Percentiles rank a stretch among this genome's conserved stretches.
phyloP scores from a whole-genome alignment of 2,888 invertebrate genomes.

The Eretmocerus hayati region DNA sequence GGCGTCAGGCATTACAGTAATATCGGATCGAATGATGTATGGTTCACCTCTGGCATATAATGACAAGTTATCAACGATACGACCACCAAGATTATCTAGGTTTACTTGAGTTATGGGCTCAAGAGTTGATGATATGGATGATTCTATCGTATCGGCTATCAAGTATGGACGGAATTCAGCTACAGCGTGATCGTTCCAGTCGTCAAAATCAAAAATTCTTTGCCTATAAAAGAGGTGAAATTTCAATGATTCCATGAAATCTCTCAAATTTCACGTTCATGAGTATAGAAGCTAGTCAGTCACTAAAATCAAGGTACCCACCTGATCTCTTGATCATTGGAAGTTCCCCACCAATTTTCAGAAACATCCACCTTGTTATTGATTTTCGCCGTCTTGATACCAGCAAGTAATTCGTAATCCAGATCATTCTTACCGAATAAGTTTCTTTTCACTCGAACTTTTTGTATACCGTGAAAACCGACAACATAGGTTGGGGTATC shows the following conservation, averaged over 20 bases:
- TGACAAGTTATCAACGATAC: slow-evolving; percentile 61
- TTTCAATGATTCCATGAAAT: not conserved
- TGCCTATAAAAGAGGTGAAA: slow-evolving; percentile 51
- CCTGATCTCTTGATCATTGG: slow-evolving; percentile 65
- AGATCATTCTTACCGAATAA: slow-evolving; percentile 75
- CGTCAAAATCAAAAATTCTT: slow-evolving; percentile 95
- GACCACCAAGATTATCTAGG: slow-evolving; percentile 67
- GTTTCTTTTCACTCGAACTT: slow-evolving; percentile 84
- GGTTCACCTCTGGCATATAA: slow-evolving; percentile 61
- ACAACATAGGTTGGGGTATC: slow-evolving; percentile 71
- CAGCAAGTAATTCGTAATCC: slow-evolving; percentile 88
- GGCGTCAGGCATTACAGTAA: slow-evolving; percentile 94
- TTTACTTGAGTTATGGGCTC: slow-evolving; percentile 51
- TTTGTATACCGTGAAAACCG: slow-evolving; percentile 90
- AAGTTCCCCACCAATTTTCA: slow-evolving; percentile 96
- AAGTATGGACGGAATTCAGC: slow-evolving; percentile 86
- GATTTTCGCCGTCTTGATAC: slow-evolving; percentile 79
- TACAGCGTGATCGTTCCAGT: slow-evolving; percentile 97
- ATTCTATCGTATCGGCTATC: slow-evolving; percentile 66
- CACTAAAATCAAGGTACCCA: slow-evolving; percentile 18
- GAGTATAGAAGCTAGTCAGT: not conserved
- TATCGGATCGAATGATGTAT: slow-evolving; percentile 77
- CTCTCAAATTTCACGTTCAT: not conserved
- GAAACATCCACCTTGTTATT: slow-evolving; percentile 80
- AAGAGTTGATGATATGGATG: slow-evolving; percentile 67